A percentile compares a stretch with the other conserved stretches of the same genome.
phyloP scores from a whole-genome alignment of 2,113 vertebrate species.

The Lagopus muta region DNA sequence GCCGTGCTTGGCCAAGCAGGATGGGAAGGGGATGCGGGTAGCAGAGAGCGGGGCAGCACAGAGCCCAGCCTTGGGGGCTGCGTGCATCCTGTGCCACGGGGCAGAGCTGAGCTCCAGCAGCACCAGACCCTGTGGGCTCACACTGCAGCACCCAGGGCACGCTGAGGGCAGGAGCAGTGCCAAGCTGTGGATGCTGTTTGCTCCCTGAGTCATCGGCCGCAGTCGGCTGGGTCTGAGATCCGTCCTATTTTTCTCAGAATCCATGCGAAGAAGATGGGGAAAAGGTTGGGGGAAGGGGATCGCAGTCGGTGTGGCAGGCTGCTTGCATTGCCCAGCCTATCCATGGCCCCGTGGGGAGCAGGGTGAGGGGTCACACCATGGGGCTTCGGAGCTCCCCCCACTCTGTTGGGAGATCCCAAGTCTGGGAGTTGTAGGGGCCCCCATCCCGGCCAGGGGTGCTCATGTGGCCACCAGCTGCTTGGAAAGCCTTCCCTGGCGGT shows the following conservation, averaged over 20 bases:
- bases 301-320: neutral
- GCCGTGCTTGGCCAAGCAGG: neutral
- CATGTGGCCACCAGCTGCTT: slow-evolving; percentile 72
- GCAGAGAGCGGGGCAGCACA: neutral
- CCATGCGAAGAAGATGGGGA: neutral
- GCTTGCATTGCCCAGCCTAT: neutral
- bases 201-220: slow-evolving; percentile 34
- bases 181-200: neutral
- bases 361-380: neutral
- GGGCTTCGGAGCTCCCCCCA: neutral
- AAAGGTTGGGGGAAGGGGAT: neutral
- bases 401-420: too few relatives aligned
- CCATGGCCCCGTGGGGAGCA: neutral
- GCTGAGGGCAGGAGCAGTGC: neutral
- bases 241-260: neutral
- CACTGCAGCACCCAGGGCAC: too few relatives aligned
- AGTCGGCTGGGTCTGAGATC: neutral
- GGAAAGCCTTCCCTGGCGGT: slow-evolving; percentile 52
- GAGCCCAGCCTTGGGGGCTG: neutral
- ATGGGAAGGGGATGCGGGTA: neutral
- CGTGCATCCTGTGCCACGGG: rapidly evolving
- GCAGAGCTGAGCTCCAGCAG: neutral
- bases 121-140: too few relatives aligned
- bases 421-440: neutral
- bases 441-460: neutral